These are phyloP conservation scores for Sardina pilchardus DNA, from an alignment of 2,113 vertebrate species.

Conservation along the genomic window DNA sequence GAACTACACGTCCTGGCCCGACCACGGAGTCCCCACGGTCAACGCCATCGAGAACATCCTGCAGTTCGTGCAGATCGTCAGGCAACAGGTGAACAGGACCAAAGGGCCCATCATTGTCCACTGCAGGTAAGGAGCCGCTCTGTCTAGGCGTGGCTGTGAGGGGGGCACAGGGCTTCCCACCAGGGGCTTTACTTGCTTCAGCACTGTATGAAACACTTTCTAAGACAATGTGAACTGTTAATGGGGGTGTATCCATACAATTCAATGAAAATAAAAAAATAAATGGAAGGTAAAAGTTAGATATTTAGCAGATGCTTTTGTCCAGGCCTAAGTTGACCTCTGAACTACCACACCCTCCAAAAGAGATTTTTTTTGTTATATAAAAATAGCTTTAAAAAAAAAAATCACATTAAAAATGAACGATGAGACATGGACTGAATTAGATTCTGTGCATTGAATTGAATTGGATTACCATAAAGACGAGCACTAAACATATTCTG, in stretches of 20 bases:
- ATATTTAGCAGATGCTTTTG: no score
- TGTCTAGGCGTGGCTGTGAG: no score
- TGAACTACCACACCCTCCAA: no score
- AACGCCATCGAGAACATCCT: slow-evolving; percentile 92
- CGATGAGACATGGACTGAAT: no score
- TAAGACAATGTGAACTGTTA: background rate
- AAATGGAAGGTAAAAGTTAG: no score
- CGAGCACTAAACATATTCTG: background rate
- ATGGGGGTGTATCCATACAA: background rate
- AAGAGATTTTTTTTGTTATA: no score
- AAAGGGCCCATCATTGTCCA: slow-evolving; percentile 88
- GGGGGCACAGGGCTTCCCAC: no score
- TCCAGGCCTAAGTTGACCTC: no score
- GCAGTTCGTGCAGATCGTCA: slow-evolving; percentile 91
- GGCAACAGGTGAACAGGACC: slow-evolving; percentile 83
- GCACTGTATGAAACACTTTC: background rate
- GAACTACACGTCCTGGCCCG: slow-evolving; percentile 96
- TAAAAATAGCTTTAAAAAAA: no score
- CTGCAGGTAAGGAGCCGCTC: slow-evolving; percentile 81
- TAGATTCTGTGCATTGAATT: no score
- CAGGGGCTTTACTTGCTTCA: background rate
- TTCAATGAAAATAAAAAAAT: no score
- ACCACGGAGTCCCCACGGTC: slow-evolving; percentile 90
- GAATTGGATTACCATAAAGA: background rate
- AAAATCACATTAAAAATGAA: no score